Base-by-base conservation (phyloP, 2,888 invertebrate genomes). In the Limulus polyphemus region DNA sequence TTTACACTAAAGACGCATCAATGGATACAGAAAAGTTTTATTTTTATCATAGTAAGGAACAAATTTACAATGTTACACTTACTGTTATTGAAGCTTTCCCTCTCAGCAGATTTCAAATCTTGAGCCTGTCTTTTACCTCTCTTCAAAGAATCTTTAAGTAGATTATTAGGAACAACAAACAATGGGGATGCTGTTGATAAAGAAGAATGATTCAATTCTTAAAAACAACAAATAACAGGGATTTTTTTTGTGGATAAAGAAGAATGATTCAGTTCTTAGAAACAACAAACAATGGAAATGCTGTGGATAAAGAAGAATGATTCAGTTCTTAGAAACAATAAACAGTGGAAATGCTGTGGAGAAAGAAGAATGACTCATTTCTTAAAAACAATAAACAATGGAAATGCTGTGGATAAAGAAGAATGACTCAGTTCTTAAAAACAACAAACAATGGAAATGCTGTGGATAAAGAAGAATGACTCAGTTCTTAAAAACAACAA, bases 41-140 rank as follows among this genome's bases (percentile, higher is more conserved):
- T n/a, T n/a, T n/a, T n/a, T n/a, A n/a, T n/a, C n/a, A n/a, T n/a
- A n/a, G n/a, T n/a, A n/a, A n/a, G n/a, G n/a, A n/a, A n/a, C n/a
- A n/a, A n/a, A n/a, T n/a, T n/a, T n/a, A n/a, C n/a, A n/a, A 32
- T 32, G 7, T 32, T 1, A n/a, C 3, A 58, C 62, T 61, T 60
- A 65, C 63, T 60, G 55, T 55, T 63, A 46, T 49, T 49, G 13
- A 67, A 49, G 5, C 62, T 56, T 16, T 63, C 47, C 55, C 54
- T 50, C 62, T 70, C 68, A 16, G 52, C 54, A 47, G 65, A 56
- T 49, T 61, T 52, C 13, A 67, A 51, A 13, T 58, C 56, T 3
- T 63, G 62, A 4, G 77, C 74, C 69, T 79, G 78, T 49, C 73
- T 68, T 67, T 75, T 73, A 4, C 63, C 67, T 56, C 67, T 47